Percentiles rank a stretch among this genome's conserved stretches.
Evolutionary conservation across 2,797 vertebrate genomes (phyloP).

Genomic region (Alca torda): DNA sequence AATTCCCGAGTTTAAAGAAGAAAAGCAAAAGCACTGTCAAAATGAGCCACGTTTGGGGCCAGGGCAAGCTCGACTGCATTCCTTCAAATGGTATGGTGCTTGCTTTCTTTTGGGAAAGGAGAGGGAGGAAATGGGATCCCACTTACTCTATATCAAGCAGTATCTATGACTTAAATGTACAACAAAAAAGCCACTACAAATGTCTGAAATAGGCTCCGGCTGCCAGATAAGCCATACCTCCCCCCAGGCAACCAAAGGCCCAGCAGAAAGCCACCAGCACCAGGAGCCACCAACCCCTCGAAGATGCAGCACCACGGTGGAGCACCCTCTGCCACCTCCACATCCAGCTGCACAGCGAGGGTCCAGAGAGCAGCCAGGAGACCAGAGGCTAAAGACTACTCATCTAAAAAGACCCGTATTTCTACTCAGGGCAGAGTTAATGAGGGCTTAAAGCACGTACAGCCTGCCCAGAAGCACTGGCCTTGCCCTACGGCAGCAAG

Average conservation of each 20-base stretch:
- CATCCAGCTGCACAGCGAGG: not conserved
- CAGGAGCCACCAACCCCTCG: not conserved
- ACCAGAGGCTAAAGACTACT: not conserved
- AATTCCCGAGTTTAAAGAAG: not conserved
- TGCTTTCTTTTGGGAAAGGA: not conserved
- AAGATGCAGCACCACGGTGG: rapidly evolving
- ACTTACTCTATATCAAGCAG: not conserved
- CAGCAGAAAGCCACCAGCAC: not conserved
- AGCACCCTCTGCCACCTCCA: not conserved
- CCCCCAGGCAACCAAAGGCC: not conserved
- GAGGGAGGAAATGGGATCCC: not conserved
- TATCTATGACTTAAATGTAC: not conserved
- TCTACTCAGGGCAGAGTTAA: not conserved
- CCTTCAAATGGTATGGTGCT: not conserved
- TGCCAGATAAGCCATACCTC: not conserved
- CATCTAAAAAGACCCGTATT: not conserved
- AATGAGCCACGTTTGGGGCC: not conserved
- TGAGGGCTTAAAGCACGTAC: rapidly evolving
- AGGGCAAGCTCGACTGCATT: not conserved
- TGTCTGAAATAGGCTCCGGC: not conserved
- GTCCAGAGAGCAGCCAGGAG: not conserved
- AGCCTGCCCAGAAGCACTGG: not conserved
- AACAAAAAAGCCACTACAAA: too few species aligned
- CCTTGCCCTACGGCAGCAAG: not conserved
- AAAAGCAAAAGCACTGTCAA: not conserved